Evolutionary conservation across 1,140 invertebrate genomes (phyloP).

Genomic region (Saccostrea glomerata): DNA sequence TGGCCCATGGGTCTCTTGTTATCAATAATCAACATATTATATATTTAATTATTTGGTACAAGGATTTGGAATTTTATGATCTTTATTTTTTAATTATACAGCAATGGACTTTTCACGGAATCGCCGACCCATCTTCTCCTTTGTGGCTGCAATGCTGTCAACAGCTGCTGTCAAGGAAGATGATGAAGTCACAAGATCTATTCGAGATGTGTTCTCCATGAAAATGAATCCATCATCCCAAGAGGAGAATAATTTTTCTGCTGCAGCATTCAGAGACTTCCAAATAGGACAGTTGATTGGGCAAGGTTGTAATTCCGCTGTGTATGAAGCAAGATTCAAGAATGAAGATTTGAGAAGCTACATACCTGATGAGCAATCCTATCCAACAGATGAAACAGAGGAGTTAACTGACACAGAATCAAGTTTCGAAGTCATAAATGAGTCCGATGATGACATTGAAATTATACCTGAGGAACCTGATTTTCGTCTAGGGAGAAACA

Average conservation of each 20-base stretch:
- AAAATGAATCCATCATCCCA: background rate
- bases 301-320: slow-evolving; percentile 90
- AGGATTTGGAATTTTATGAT: background rate
- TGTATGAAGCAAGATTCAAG: slow-evolving; percentile 84
- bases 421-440: background rate
- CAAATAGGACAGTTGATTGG: slow-evolving; percentile 86
- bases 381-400: background rate
- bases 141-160: slow-evolving; percentile 53
- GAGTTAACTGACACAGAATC: background rate
- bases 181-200: slow-evolving; percentile 37
- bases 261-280: slow-evolving; percentile 82
- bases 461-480: background rate
- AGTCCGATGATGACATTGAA: background rate
- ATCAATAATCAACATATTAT: background rate
- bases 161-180: slow-evolving; percentile 41
- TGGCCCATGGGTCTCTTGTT: too few relatives aligned
- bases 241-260: slow-evolving; percentile 45
- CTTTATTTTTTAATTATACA: background rate
- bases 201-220: background rate
- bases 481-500: background rate
- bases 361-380: too few relatives aligned
- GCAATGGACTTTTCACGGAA: slow-evolving; percentile 5
- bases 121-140: slow-evolving; percentile 53
- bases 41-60: background rate
- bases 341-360: background rate